Evolutionary conservation across 2,797 vertebrate species (phyloP).

Genomic region (Sebastolobus altivelis): DNA sequence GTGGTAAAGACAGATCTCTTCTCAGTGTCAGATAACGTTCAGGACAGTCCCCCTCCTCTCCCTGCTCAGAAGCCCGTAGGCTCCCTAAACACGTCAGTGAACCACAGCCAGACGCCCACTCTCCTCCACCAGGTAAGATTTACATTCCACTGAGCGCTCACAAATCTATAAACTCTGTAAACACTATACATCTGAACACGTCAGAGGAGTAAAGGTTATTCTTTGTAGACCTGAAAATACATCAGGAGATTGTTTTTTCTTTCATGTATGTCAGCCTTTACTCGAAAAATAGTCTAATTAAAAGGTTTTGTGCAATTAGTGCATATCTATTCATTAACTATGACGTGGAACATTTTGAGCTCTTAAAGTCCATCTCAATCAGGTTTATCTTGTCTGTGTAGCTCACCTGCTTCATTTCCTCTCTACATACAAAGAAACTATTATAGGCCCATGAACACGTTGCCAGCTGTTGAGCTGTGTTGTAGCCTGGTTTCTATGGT

Average conservation of each 20-base stretch:
- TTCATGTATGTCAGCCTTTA: neutral
- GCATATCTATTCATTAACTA: neutral
- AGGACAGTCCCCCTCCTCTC: slow-evolving; percentile 87
- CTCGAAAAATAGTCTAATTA: neutral
- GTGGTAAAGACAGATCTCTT: slow-evolving; percentile 33
- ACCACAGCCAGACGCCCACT: slow-evolving; percentile 32
- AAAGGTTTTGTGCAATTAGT: neutral
- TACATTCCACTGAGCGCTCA: neutral
- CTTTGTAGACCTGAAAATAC: neutral
- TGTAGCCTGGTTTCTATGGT: slow-evolving; percentile 40
- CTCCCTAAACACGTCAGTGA: slow-evolving; percentile 63
- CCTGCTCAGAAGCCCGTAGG: slow-evolving; percentile 91
- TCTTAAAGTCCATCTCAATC: neutral
- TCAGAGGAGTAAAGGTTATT: neutral
- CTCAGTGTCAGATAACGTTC: slow-evolving; percentile 82
- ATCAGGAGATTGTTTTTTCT: neutral
- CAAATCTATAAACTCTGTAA: neutral
- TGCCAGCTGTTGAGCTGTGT: slow-evolving; percentile 17
- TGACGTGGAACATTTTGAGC: neutral
- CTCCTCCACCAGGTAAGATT: slow-evolving; percentile 52
- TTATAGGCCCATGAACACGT: slow-evolving; percentile 34
- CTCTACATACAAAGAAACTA: slow-evolving; percentile 46
- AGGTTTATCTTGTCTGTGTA: slow-evolving; percentile 3
- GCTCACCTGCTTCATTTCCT: slow-evolving; percentile 30
- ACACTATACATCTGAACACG: neutral